Percentiles rank a stretch among this genome's conserved stretches.
These are phyloP conservation scores for Thera obeliscata DNA, from an alignment of 2,888 invertebrate genomes.

Conservation along the genomic window DNA sequence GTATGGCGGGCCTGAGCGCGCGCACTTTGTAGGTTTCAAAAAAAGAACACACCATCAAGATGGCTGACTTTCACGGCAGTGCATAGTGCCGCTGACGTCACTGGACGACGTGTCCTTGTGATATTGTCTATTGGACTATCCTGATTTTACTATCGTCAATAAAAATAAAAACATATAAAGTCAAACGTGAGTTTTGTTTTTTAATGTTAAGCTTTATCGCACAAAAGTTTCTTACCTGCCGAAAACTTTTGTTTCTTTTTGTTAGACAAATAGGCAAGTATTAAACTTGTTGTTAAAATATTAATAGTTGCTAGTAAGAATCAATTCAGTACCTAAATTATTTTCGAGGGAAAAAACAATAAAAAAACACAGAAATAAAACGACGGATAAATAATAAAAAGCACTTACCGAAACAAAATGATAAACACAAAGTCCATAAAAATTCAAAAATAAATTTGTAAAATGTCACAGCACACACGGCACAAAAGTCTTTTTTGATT, in stretches of 20 bases:
- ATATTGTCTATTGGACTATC: slow-evolving; percentile 64
- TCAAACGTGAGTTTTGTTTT: slow-evolving; percentile 32
- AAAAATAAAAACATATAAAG: slow-evolving; percentile 27
- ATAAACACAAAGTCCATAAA: slow-evolving; percentile 75
- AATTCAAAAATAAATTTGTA: slow-evolving; percentile 60
- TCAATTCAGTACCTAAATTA: not conserved
- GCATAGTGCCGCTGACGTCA: slow-evolving; percentile 81
- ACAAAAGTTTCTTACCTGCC: slow-evolving; percentile 16
- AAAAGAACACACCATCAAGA: slow-evolving; percentile 79
- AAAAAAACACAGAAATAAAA: slow-evolving; percentile 18
- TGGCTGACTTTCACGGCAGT: slow-evolving; percentile 83
- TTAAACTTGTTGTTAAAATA: not conserved
- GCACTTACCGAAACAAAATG: slow-evolving; percentile 73
- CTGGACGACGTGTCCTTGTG: slow-evolving; percentile 78
- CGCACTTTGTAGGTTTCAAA: slow-evolving; percentile 80
- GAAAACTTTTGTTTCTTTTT: slow-evolving; percentile 11
- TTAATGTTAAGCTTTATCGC: slow-evolving; percentile 27
- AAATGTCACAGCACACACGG: slow-evolving; percentile 78
- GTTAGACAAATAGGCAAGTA: slow-evolving; percentile 7
- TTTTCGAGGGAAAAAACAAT: not conserved
- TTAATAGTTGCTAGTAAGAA: not conserved
- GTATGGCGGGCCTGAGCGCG: slow-evolving; percentile 68
- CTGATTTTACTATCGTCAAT: slow-evolving; percentile 48
- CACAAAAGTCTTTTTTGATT: slow-evolving; percentile 71
- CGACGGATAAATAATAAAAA: slow-evolving; percentile 50